phyloP scores from a whole-genome alignment of 1,140 invertebrate species.

The Lordiphosa mommai region DNA sequence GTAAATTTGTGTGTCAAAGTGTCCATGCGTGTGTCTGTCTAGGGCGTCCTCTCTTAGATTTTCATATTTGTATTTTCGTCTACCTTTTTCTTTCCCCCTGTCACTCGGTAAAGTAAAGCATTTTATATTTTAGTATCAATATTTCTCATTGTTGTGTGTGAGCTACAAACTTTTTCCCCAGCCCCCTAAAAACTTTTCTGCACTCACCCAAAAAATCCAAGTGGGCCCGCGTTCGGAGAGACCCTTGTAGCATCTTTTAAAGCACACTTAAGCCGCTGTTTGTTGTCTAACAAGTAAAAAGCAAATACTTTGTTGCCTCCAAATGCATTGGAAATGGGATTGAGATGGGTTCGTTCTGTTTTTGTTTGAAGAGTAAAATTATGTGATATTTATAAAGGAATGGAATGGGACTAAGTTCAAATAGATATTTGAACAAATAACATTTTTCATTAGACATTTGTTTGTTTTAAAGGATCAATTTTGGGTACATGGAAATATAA shows the following conservation, averaged over 20 bases:
- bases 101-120: constrained; percentile 8
- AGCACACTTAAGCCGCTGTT: constrained; percentile 45
- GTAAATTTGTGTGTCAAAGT: constrained; percentile 72
- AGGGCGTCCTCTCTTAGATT: constrained; percentile 30
- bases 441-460: too few species aligned
- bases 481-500: too few species aligned
- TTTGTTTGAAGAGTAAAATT: constrained; percentile 4
- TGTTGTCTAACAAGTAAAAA: constrained; percentile 17
- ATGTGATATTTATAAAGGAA: constrained; percentile 5
- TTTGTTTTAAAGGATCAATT: too few species aligned
- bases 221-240: constrained; percentile 3
- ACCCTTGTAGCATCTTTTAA: constrained; percentile 33
- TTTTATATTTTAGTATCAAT: constrained; percentile 74
- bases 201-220: constrained; percentile 42
- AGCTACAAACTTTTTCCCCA: constrained; percentile 45
- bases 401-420: not conserved
- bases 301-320: constrained; percentile 27
- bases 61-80: constrained; percentile 65
- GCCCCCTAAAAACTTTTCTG: constrained; percentile 16
- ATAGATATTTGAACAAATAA: too few species aligned
- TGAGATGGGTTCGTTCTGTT: constrained; percentile 10
- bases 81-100: constrained; percentile 35
- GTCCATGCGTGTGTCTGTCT: constrained; percentile 25
- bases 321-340: constrained; percentile 15
- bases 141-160: constrained; percentile 53